These are phyloP conservation scores for Scalopus aquaticus DNA, from an alignment of 2,113 vertebrate species.

Conservation along the genomic window DNA sequence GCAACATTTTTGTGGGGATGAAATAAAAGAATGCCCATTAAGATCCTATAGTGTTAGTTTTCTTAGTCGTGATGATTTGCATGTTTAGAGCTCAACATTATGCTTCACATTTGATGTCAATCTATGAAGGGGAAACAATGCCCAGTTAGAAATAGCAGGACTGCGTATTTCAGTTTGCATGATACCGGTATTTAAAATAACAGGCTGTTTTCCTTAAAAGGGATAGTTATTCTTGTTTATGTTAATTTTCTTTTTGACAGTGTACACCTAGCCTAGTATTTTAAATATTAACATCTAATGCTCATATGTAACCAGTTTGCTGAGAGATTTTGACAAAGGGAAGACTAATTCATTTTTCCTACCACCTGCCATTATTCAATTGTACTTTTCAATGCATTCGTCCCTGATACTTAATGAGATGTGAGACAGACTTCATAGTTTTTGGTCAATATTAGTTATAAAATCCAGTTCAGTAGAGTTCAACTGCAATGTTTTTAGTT, in stretches of 20 bases:
- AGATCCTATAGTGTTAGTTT: background rate
- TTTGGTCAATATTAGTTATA: background rate
- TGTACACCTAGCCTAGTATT: background rate
- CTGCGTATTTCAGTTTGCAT: background rate
- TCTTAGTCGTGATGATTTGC: background rate
- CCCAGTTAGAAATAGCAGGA: background rate
- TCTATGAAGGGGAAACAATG: background rate
- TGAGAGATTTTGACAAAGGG: background rate
- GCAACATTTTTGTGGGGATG: background rate
- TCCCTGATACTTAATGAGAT: background rate
- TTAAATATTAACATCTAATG: background rate
- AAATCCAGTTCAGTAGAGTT: background rate
- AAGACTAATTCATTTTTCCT: background rate
- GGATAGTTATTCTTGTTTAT: background rate
- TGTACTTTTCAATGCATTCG: background rate
- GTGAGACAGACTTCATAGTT: background rate
- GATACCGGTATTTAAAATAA: background rate
- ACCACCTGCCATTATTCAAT: background rate
- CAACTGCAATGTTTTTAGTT: background rate
- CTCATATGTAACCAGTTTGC: background rate
- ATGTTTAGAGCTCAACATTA: background rate
- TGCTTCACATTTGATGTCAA: background rate
- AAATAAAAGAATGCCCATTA: conserved; percentile 1
- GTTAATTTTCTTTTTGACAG: background rate
- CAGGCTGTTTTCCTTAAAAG: background rate